Evolutionary conservation across 2,888 invertebrate genomes (phyloP).

Genomic region (Eristalis tenax): DNA sequence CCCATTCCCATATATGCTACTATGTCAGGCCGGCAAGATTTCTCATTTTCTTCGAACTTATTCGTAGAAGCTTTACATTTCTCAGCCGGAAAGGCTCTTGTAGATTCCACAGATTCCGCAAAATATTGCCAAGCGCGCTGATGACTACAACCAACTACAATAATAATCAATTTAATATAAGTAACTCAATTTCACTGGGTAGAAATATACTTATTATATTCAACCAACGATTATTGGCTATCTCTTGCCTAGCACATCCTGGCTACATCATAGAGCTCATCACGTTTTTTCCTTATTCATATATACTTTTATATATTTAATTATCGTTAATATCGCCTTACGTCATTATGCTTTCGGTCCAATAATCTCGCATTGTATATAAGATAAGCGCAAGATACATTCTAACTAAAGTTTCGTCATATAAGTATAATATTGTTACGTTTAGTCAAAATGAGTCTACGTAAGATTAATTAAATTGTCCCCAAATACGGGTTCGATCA

Average conservation of each 20-base stretch:
- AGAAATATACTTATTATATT: slow-evolving; percentile 77
- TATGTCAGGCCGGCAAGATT: slow-evolving; percentile 78
- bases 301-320: too few relatives aligned
- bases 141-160: slow-evolving; percentile 90
- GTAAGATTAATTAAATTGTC: too few relatives aligned
- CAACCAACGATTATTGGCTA: slow-evolving; percentile 82
- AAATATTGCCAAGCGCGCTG: slow-evolving; percentile 89
- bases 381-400: too few relatives aligned
- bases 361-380: too few relatives aligned
- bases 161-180: slow-evolving; percentile 2
- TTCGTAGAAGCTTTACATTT: slow-evolving; percentile 83
- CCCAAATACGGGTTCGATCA: too few relatives aligned
- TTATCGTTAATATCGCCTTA: too few relatives aligned
- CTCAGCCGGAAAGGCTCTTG: slow-evolving; percentile 86
- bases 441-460: too few relatives aligned
- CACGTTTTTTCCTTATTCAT: too few relatives aligned
- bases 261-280: too few relatives aligned
- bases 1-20: slow-evolving; percentile 87
- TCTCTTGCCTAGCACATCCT: slow-evolving; percentile 85
- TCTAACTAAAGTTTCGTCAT: too few relatives aligned
- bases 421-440: too few relatives aligned
- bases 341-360: too few relatives aligned
- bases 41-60: slow-evolving; percentile 72
- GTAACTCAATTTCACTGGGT: background rate
- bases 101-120: slow-evolving; percentile 87